Evolutionary conservation across 2,113 vertebrate species (phyloP).

Genomic region (Cottus gobio): DNA sequence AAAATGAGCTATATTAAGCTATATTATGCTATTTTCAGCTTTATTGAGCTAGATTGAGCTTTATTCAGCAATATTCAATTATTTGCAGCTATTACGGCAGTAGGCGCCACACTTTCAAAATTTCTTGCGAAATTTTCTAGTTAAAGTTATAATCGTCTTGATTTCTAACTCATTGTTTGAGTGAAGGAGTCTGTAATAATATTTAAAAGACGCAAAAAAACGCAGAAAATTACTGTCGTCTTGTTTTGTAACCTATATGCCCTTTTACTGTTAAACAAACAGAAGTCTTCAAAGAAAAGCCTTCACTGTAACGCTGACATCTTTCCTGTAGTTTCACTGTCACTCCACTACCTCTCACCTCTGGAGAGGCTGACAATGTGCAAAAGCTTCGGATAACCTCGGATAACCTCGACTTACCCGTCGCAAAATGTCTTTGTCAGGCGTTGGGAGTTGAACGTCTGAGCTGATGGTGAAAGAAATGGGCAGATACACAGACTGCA

Average conservation of each 20-base stretch:
- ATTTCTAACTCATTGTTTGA: background rate
- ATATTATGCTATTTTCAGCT: too few species aligned
- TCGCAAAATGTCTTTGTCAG: conserved; percentile 8
- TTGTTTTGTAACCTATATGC: too few species aligned
- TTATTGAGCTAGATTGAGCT: too few species aligned
- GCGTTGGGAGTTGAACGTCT: conserved; percentile 8
- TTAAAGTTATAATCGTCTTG: background rate
- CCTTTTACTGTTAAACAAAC: too few species aligned
- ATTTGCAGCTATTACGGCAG: too few species aligned
- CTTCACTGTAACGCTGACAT: background rate
- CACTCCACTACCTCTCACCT: conserved; percentile 26
- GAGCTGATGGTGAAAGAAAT: conserved; percentile 13
- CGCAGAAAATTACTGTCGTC: too few species aligned
- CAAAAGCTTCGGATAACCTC: conserved; percentile 33
- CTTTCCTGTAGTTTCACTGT: background rate
- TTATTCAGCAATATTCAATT: too few species aligned
- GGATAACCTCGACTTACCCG: conserved; percentile 8
- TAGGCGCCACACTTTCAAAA: too few species aligned
- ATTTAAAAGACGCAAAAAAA: too few species aligned
- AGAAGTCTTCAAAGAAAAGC: background rate
- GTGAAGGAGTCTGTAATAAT: too few species aligned
- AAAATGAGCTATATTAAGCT: too few species aligned
- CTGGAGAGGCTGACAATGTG: conserved; percentile 29
- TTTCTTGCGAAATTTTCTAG: too few species aligned
- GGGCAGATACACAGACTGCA: conserved; percentile 6